phyloP scores from a whole-genome alignment of 2,113 vertebrate species.

The Bubo blakistoni region DNA sequence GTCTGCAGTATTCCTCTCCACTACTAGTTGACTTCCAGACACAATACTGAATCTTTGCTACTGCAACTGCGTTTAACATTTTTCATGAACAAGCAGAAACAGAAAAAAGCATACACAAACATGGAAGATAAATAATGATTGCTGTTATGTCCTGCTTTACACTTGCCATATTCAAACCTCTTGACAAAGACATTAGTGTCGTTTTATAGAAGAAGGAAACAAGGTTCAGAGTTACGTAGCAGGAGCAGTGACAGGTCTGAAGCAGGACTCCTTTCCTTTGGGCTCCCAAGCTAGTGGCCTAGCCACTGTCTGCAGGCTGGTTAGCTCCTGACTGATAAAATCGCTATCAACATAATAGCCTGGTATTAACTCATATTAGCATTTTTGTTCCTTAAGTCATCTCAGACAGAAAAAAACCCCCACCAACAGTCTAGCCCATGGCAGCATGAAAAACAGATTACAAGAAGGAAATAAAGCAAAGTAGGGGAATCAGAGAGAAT shows the following conservation, averaged over 20 bases:
- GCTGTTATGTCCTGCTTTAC: not conserved
- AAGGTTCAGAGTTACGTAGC: not conserved
- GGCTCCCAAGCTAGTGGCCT: not conserved
- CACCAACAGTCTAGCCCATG: not conserved
- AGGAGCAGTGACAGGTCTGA: not conserved
- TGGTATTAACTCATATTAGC: not conserved
- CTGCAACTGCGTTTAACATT: not conserved
- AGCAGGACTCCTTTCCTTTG: not conserved
- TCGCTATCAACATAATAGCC: not conserved
- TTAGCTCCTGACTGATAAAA: not conserved
- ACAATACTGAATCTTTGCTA: not conserved
- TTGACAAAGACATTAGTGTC: not conserved
- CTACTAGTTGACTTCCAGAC: not conserved
- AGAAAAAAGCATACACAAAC: not conserved
- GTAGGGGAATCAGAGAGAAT: not conserved
- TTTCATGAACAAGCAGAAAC: not conserved
- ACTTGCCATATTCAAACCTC: not conserved
- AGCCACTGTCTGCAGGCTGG: not conserved
- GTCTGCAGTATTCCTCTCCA: not conserved
- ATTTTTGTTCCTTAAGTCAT: not conserved
- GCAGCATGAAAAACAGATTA: not conserved
- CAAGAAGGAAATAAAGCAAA: not conserved
- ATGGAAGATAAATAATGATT: not conserved
- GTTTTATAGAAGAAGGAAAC: not conserved
- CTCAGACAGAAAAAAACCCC: not conserved